These are phyloP conservation scores for Lepidotrigona ventralis DNA, from an alignment of 1,140 invertebrate species.

Conservation along the genomic window DNA sequence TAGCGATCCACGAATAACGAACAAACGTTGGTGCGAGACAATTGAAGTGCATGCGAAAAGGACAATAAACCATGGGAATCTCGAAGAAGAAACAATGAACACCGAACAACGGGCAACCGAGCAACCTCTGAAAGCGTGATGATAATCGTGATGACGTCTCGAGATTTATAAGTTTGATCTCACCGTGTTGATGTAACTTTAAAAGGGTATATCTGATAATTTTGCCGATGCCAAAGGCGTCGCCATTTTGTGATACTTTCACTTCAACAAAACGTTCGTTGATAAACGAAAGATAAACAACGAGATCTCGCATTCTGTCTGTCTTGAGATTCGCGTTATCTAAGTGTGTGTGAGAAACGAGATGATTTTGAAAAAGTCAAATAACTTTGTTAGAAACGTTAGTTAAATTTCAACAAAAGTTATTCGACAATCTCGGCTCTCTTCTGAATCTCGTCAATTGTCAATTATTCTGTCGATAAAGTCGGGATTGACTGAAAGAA, in stretches of 20 bases:
- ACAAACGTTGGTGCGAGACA: background rate
- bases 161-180: conserved; percentile 4
- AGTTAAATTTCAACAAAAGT: too few relatives aligned
- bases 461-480: too few relatives aligned
- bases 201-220: background rate
- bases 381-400: too few relatives aligned
- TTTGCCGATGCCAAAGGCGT: background rate
- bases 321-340: too few relatives aligned
- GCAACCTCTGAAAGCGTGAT: background rate
- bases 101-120: background rate
- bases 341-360: too few relatives aligned
- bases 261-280: background rate
- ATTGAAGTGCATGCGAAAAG: background rate
- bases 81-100: background rate
- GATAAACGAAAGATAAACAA: too few relatives aligned
- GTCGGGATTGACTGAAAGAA: too few relatives aligned
- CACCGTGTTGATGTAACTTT: background rate
- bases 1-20: background rate
- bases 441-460: too few relatives aligned
- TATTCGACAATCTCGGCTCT: too few relatives aligned
- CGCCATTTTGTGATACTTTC: background rate
- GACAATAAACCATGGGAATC: background rate
- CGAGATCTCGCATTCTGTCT: too few relatives aligned
- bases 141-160: background rate
- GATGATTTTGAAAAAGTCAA: too few relatives aligned